These are phyloP conservation scores for Medauroidea extradentata DNA, from an alignment of 1,140 invertebrate genomes.

Conservation along the genomic window DNA sequence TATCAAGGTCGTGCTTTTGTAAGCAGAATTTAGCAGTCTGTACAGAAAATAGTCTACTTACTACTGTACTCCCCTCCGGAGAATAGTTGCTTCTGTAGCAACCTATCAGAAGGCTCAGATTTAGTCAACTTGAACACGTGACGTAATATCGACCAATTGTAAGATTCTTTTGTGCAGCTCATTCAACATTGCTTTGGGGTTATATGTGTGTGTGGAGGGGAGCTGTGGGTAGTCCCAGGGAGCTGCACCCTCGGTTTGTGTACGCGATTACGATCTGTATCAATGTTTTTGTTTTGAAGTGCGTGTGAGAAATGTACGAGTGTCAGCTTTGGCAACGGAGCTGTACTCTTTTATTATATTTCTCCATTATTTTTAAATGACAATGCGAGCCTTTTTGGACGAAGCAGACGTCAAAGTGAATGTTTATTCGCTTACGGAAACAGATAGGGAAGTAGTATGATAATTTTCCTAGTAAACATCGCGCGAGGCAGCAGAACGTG, in stretches of 20 bases:
- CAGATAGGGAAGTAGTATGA: background rate
- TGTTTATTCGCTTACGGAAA: background rate
- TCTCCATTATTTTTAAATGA: background rate
- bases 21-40: too few species aligned
- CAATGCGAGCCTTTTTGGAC: background rate
- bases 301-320: background rate
- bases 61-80: too few species aligned
- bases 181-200: slow-evolving; percentile 13
- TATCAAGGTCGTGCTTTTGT: too few species aligned
- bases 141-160: slow-evolving; percentile 7
- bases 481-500: too few species aligned
- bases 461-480: too few species aligned
- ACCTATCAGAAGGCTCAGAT: slow-evolving; percentile 6
- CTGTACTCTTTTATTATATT: too few species aligned
- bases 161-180: slow-evolving; percentile 5
- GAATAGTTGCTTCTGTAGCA: slow-evolving; percentile 6
- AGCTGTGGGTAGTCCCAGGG: slow-evolving; percentile 6
- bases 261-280: slow-evolving; percentile 11
- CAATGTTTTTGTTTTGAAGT: slow-evolving; percentile 10
- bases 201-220: slow-evolving; percentile 7
- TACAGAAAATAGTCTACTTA: too few species aligned
- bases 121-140: slow-evolving; percentile 6
- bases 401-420: background rate
- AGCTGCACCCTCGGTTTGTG: too few species aligned
- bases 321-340: background rate